phyloP scores from a whole-genome alignment of 2,797 vertebrate species.

The Anolis apletophallus region DNA sequence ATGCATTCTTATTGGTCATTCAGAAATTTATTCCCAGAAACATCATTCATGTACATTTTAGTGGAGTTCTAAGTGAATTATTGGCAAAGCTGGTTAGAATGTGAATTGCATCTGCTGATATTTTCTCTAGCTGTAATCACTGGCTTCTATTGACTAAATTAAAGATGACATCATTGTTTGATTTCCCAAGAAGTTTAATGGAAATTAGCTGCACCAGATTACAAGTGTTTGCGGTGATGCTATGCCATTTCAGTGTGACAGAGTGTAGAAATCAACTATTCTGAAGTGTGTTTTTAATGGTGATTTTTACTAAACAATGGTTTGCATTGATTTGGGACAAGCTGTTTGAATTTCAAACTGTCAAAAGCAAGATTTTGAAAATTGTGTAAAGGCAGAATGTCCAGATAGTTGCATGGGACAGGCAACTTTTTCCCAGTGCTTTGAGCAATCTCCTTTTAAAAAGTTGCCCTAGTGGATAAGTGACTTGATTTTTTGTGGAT shows the following conservation, averaged over 20 bases:
- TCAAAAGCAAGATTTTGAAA: background rate
- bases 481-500: rapidly evolving
- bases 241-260: background rate
- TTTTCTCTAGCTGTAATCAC: background rate
- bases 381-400: background rate
- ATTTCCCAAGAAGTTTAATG: rapidly evolving
- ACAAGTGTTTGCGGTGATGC: background rate
- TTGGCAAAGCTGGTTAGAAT: slow-evolving; percentile 8
- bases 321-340: slow-evolving; percentile 12
- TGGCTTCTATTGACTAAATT: slow-evolving; percentile 34
- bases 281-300: slow-evolving; percentile 1
- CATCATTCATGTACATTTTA: slow-evolving; percentile 11
- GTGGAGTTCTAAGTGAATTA: slow-evolving; percentile 42
- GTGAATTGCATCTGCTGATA: slow-evolving; percentile 27
- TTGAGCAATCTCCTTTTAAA: background rate
- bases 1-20: background rate
- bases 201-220: slow-evolving; percentile 3
- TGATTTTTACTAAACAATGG: background rate
- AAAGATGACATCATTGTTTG: background rate
- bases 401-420: background rate
- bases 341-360: background rate
- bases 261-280: background rate
- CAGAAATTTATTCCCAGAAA: background rate
- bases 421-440: rapidly evolving
- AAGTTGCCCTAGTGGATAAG: rapidly evolving